Percentiles rank a stretch among this genome's conserved stretches.
These are phyloP conservation scores for Calyptomena viridis DNA, from an alignment of 2,113 vertebrate genomes.

Conservation along the genomic window DNA sequence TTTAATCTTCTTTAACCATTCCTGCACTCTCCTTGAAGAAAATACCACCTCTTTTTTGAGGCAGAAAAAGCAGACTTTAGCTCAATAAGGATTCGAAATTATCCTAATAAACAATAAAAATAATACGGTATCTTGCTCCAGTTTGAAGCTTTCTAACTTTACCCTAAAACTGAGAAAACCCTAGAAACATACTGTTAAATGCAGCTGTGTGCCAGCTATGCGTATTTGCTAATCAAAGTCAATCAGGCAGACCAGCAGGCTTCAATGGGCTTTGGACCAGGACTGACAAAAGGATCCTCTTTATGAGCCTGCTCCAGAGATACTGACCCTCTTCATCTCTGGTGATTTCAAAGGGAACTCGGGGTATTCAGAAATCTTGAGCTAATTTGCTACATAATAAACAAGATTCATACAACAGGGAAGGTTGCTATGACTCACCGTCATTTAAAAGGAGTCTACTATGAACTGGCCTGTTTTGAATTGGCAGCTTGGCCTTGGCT, in stretches of 20 bases:
- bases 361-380: slow-evolving; percentile 30
- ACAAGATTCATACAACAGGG: slow-evolving; percentile 22
- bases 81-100: not conserved
- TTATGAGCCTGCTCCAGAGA: slow-evolving; percentile 19
- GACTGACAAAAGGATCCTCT: slow-evolving; percentile 22
- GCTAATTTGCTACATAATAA: slow-evolving; percentile 53
- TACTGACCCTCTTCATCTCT: not conserved
- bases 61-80: not conserved
- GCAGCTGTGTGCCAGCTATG: not conserved
- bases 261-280: not conserved
- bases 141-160: not conserved
- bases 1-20: slow-evolving; percentile 55
- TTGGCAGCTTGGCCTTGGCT: slow-evolving; percentile 2
- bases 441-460: not conserved
- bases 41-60: not conserved
- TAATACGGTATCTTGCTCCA: not conserved
- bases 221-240: not conserved
- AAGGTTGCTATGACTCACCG: slow-evolving; percentile 11
- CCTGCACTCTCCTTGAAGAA: not conserved
- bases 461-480: slow-evolving; percentile 25
- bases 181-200: not conserved
- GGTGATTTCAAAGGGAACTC: slow-evolving; percentile 9
- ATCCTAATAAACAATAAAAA: slow-evolving; percentile 7
- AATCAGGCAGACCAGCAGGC: not conserved
- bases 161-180: not conserved